A percentile compares a stretch with the other conserved stretches of the same genome.
phyloP scores from a whole-genome alignment of 2,888 invertebrate species.

The Fissipunctia ypsillon region DNA sequence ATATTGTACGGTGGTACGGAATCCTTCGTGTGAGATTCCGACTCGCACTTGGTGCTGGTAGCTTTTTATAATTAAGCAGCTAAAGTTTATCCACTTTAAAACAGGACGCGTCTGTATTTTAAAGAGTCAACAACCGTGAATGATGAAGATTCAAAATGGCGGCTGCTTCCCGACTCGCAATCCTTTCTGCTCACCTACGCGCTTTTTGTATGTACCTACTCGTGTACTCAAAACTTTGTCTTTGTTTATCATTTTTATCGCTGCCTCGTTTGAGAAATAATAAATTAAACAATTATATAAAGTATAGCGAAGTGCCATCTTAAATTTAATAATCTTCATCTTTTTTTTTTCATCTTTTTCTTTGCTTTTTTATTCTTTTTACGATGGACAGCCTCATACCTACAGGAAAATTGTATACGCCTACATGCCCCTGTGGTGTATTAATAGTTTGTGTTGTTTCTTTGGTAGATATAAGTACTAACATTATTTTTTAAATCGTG shows the following conservation, averaged over 20 bases:
- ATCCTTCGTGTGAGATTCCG: background rate
- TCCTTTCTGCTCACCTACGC: constrained; percentile 1
- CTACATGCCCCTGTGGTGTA: background rate
- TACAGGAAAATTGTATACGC: background rate
- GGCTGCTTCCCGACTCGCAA: constrained; percentile 5
- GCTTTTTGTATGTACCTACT: constrained; percentile 1
- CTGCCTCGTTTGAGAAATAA: background rate
- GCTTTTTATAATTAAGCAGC: background rate
- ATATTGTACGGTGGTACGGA: background rate
- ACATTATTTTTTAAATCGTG: too few species aligned
- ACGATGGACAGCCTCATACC: background rate
- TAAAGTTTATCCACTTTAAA: constrained; percentile 17
- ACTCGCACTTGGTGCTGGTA: too few species aligned
- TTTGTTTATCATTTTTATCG: background rate
- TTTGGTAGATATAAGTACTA: too few species aligned
- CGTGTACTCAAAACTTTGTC: constrained; percentile 2
- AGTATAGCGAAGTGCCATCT: background rate
- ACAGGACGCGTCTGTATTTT: constrained; percentile 13
- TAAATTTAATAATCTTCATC: too few species aligned
- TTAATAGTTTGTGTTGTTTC: background rate
- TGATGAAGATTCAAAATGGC: constrained; percentile 35
- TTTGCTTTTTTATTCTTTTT: background rate
- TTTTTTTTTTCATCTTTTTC: too few species aligned
- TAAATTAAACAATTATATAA: background rate
- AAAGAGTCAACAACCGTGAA: constrained; percentile 35